Evolutionary conservation across 2,797 vertebrate genomes (phyloP).

Genomic region (Muscicapa striata): DNA sequence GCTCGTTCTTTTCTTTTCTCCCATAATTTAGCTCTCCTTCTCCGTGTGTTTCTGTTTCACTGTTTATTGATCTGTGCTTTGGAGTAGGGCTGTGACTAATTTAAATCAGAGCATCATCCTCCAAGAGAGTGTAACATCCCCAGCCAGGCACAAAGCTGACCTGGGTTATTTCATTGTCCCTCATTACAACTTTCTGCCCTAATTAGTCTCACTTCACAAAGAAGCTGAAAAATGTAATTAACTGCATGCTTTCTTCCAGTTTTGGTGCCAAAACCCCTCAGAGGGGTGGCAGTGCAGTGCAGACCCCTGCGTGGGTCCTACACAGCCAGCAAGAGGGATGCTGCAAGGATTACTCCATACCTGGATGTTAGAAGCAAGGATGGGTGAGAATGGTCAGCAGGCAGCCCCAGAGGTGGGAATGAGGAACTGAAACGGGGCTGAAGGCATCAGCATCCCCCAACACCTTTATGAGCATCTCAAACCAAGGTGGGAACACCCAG

Average conservation of each 20-base stretch:
- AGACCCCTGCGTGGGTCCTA: neutral
- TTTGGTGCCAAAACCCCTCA: neutral
- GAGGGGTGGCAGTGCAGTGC: neutral
- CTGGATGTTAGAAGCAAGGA: neutral
- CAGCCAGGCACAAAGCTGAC: neutral
- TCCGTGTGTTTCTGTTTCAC: neutral
- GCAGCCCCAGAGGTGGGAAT: neutral
- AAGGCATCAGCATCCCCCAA: neutral
- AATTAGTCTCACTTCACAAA: neutral
- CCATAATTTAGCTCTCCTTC: neutral
- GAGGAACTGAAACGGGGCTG: neutral
- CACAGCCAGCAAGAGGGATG: neutral
- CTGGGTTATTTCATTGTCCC: neutral
- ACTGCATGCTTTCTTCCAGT: neutral
- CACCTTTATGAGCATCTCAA: accelerated
- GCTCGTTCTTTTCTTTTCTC: neutral
- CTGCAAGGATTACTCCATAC: neutral
- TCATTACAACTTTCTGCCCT: neutral
- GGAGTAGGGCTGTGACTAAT: neutral
- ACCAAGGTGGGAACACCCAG: neutral
- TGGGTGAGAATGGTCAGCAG: neutral
- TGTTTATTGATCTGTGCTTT: neutral
- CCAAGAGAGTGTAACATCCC: neutral
- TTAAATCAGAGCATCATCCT: neutral
- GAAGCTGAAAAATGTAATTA: neutral